A percentile compares a stretch with the other conserved stretches of the same genome.
phyloP scores from a whole-genome alignment of 2,888 invertebrate genomes.

The Ectemnius continuus region DNA sequence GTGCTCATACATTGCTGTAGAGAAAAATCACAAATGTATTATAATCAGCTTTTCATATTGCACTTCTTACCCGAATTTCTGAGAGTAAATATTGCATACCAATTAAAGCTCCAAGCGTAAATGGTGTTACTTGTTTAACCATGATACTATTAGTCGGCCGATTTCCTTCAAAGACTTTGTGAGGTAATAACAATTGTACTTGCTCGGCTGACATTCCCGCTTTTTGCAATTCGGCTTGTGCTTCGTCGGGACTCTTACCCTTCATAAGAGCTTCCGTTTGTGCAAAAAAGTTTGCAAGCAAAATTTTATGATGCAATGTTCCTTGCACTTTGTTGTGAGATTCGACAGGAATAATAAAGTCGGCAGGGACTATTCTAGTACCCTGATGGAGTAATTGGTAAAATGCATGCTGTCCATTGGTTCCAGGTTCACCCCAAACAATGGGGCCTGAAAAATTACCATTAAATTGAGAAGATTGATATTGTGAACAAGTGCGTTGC shows the following conservation, averaged over 20 bases:
- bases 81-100: constrained; percentile 80
- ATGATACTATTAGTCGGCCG: constrained; percentile 98
- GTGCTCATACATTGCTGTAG: constrained; percentile 96
- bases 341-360: constrained; percentile 96
- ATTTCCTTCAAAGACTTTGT: constrained; percentile 98
- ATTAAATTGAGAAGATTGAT: neutral
- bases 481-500: neutral
- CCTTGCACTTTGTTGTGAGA: constrained; percentile 88
- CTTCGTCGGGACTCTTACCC: constrained; percentile 84
- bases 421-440: constrained; percentile 98
- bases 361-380: constrained; percentile 94
- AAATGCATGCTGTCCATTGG: constrained; percentile 99
- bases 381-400: constrained; percentile 99
- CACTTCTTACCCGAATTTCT: constrained; percentile 1
- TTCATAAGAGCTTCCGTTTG: constrained; percentile 99
- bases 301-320: constrained; percentile 94
- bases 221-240: constrained; percentile 88
- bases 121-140: constrained; percentile 94
- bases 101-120: constrained; percentile 94
- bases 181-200: constrained; percentile 90
- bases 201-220: constrained; percentile 87
- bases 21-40: constrained; percentile 17
- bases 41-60: neutral
- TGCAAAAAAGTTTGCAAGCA: constrained; percentile 97
- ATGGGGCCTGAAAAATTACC: constrained; percentile 69